Conservation (phyloP, 2,113 vertebrate genomes). For the Bubo blakistoni region DNA sequence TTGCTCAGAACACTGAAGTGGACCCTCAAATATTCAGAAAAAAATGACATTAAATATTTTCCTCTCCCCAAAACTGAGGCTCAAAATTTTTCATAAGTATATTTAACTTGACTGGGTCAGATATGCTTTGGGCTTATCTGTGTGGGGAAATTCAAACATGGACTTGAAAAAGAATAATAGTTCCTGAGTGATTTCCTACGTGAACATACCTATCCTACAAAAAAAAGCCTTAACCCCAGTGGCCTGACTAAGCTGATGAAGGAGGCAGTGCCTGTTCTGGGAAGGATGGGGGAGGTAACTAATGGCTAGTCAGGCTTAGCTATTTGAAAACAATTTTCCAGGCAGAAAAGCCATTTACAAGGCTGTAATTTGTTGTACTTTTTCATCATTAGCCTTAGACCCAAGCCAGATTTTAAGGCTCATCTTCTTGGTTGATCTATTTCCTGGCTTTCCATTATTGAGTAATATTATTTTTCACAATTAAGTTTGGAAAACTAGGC, state of each 20-base stretch:
- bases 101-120: neutral
- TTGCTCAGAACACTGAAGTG: neutral
- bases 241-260: neutral
- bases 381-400: neutral
- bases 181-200: neutral
- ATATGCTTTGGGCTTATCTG: neutral
- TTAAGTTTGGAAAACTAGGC: neutral
- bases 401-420: neutral
- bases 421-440: neutral
- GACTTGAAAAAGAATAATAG: neutral
- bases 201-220: neutral
- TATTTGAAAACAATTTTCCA: conserved; percentile 3
- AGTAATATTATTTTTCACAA: conserved; percentile 11
- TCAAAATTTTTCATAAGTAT: neutral
- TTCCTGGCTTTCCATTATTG: conserved; percentile 26
- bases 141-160: neutral
- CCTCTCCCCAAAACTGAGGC: neutral
- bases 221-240: neutral
- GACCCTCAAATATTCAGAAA: neutral
- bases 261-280: neutral
- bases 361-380: neutral
- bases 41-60: neutral
- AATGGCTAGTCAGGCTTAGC: neutral
- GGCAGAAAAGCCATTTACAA: conserved; percentile 5
- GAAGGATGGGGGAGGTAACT: neutral